Evolutionary conservation across 2,113 vertebrate genomes (phyloP).

Genomic region (Aptenodytes patagonicus): DNA sequence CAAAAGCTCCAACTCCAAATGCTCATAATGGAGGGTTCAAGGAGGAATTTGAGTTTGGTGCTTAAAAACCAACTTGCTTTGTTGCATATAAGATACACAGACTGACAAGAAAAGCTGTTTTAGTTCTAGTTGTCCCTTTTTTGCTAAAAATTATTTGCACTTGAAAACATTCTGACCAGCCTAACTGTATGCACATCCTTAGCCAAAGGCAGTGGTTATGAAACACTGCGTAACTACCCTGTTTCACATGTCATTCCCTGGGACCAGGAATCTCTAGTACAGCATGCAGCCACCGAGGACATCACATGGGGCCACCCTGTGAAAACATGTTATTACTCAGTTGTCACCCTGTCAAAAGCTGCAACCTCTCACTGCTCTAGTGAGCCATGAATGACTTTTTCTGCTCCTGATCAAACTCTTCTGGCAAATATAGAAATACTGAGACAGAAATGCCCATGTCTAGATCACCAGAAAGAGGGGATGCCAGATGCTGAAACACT

Average conservation of each 20-base stretch:
- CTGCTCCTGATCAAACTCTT: background rate
- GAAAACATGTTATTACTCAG: constrained; percentile 4
- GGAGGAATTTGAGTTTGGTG: background rate
- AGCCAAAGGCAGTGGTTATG: background rate
- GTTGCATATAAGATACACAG: background rate
- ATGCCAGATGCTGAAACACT: background rate
- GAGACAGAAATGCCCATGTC: background rate
- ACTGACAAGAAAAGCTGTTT: background rate
- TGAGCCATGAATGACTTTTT: constrained; percentile 6
- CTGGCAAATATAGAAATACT: background rate
- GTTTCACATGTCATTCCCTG: background rate
- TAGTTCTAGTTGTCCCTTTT: background rate
- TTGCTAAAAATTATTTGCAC: background rate
- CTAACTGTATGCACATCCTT: background rate
- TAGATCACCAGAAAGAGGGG: background rate
- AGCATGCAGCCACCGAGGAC: background rate
- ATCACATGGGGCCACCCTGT: background rate
- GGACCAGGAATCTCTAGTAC: background rate
- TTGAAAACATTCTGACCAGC: background rate
- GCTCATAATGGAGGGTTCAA: background rate
- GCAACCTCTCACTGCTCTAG: background rate
- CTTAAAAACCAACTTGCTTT: background rate
- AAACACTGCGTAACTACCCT: background rate
- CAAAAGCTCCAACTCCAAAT: background rate
- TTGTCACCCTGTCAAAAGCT: background rate